Evolutionary conservation across 2,113 vertebrate genomes (phyloP).

Genomic region (Callocephalon fimbriatum): DNA sequence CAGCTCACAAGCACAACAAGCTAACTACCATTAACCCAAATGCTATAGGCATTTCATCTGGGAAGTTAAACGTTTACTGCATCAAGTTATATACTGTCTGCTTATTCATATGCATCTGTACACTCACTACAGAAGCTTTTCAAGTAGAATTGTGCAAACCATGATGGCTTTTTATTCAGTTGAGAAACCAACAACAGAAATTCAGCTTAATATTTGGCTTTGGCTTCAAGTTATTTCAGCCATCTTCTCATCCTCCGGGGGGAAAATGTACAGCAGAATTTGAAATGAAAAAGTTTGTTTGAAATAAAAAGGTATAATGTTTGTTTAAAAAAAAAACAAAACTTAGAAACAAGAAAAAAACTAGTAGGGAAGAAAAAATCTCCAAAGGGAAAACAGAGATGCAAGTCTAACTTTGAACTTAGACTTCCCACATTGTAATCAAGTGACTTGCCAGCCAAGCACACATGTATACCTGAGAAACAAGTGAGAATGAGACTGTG

Average conservation of each 20-base stretch:
- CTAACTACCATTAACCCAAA: neutral
- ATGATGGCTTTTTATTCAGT: neutral
- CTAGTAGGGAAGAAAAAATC: neutral
- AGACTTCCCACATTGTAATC: conserved; percentile 44
- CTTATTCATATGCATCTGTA: conserved; percentile 1
- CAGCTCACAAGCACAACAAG: neutral
- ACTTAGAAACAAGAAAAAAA: neutral
- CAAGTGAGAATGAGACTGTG: conserved; percentile 65
- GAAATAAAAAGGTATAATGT: neutral
- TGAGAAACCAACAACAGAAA: conserved; percentile 15
- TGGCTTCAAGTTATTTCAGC: conserved; percentile 33
- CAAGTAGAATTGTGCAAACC: neutral
- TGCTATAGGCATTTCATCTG: neutral
- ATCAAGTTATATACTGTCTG: neutral
- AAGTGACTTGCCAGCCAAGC: conserved; percentile 43
- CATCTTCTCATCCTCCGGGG: neutral
- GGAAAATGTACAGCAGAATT: neutral
- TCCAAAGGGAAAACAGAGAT: neutral
- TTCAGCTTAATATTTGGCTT: conserved; percentile 33
- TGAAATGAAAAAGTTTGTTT: conserved; percentile 29
- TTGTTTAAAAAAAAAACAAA: neutral
- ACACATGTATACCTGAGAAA: neutral
- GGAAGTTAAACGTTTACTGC: neutral
- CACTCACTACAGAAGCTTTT: neutral
- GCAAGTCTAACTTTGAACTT: conserved; percentile 39